Percentiles rank a stretch among this genome's conserved stretches.
Evolutionary conservation across 2,888 invertebrate species (phyloP).

Genomic region (Bruchidius siliquastri): DNA sequence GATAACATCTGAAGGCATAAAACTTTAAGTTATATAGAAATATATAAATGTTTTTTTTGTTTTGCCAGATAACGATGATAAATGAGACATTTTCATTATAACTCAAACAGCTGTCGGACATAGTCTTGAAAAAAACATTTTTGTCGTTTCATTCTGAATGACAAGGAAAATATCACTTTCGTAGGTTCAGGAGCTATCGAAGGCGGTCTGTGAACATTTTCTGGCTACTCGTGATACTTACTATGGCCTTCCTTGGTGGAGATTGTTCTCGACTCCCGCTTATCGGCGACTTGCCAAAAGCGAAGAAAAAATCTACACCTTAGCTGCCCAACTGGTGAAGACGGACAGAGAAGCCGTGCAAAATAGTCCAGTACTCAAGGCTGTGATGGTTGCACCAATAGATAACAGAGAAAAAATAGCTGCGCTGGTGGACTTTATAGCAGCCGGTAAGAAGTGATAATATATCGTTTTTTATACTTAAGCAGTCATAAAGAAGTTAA

Average conservation of each 20-base stretch:
- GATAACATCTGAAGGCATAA: no score
- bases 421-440: constrained; percentile 80
- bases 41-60: no score
- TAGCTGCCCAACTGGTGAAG: constrained; percentile 75
- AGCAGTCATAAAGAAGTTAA: no score
- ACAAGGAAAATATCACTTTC: no score
- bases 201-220: constrained; percentile 74
- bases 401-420: constrained; percentile 80
- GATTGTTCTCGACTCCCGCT: constrained; percentile 67
- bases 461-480: not conserved
- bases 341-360: constrained; percentile 53
- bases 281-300: constrained; percentile 67
- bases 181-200: constrained; percentile 56
- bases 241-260: constrained; percentile 80
- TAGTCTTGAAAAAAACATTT: no score
- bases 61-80: no score
- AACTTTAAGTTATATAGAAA: no score
- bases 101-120: no score
- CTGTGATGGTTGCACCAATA: constrained; percentile 66
- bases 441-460: constrained; percentile 49
- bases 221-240: constrained; percentile 70
- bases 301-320: constrained; percentile 72
- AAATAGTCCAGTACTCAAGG: constrained; percentile 68
- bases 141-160: no score
- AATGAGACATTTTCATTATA: no score